These are phyloP conservation scores for Exaiptasia diaphana DNA, from an alignment of 64 coral and sea anemone species.

Conservation along the genomic window DNA sequence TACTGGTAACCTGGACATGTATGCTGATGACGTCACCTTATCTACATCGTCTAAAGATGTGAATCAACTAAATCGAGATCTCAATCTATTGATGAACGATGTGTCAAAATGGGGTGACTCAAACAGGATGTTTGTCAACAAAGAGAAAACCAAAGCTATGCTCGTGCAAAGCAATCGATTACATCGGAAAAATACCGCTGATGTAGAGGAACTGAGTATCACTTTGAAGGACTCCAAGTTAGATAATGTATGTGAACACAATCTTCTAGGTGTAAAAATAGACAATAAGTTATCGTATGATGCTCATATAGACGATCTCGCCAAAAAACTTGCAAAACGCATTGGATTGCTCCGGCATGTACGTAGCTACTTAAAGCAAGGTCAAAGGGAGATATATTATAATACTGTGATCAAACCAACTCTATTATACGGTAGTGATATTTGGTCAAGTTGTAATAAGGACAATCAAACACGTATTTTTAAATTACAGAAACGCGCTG, in stretches of 20 bases:
- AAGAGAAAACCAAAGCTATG: neutral
- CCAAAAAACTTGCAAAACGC: neutral
- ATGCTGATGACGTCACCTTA: slow-evolving; percentile 18
- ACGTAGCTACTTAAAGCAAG: neutral
- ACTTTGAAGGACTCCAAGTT: too few relatives aligned
- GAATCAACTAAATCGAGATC: neutral
- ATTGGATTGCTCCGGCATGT: slow-evolving; percentile 3
- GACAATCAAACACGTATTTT: slow-evolving; percentile 4
- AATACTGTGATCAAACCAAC: neutral
- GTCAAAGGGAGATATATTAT: slow-evolving; percentile 8
- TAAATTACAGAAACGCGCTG: slow-evolving; percentile 34
- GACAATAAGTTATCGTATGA: neutral
- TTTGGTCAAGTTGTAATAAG: slow-evolving; percentile 14
- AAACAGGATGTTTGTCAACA: slow-evolving; percentile 12
- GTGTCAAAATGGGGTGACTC: neutral
- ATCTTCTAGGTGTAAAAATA: neutral
- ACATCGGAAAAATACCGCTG: too few relatives aligned
- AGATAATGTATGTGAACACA: too few relatives aligned
- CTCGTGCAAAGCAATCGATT: too few relatives aligned
- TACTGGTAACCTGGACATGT: neutral
- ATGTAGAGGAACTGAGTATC: too few relatives aligned
- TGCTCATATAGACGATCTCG: neutral
- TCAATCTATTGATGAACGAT: neutral
- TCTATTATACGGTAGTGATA: neutral
- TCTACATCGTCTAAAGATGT: neutral